Evolutionary conservation across 2,797 vertebrate genomes (phyloP).

Genomic region (Trematomus bernacchii): DNA sequence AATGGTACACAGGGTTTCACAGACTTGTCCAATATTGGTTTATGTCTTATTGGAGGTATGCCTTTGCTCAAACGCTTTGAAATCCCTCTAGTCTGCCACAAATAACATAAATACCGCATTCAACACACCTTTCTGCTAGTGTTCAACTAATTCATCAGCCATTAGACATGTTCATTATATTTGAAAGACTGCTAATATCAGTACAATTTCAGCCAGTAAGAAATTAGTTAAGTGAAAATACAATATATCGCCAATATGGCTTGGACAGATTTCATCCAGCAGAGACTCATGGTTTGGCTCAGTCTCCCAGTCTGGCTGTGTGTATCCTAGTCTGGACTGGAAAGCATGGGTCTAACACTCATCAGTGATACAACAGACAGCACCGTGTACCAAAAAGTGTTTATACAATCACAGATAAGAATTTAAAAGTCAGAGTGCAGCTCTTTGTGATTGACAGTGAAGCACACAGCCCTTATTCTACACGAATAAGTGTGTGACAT

Average conservation of each 20-base stretch:
- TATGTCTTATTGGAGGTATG: not conserved
- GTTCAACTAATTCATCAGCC: not conserved
- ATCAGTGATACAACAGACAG: slow-evolving; percentile 39
- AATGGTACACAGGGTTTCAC: not conserved
- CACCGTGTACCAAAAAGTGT: slow-evolving; percentile 13
- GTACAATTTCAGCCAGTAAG: not conserved
- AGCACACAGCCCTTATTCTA: slow-evolving; percentile 27
- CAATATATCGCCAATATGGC: not conserved
- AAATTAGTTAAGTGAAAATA: not conserved
- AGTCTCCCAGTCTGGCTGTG: slow-evolving; percentile 12
- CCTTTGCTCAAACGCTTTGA: not conserved
- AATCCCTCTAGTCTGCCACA: not conserved
- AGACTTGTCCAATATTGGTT: not conserved
- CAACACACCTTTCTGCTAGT: not conserved
- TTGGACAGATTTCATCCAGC: not conserved
- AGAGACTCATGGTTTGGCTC: slow-evolving; percentile 27
- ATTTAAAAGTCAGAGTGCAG: slow-evolving; percentile 4
- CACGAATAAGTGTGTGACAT: slow-evolving; percentile 39
- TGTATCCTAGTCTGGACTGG: slow-evolving; percentile 36
- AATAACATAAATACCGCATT: not conserved
- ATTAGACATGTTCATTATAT: not conserved
- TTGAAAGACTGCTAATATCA: not conserved
- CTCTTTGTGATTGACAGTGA: slow-evolving; percentile 22
- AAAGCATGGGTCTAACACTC: slow-evolving; percentile 31
- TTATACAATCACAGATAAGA: slow-evolving; percentile 38